Evolutionary conservation across 2,888 invertebrate species (phyloP).

Genomic region (Diloba caeruleocephala): DNA sequence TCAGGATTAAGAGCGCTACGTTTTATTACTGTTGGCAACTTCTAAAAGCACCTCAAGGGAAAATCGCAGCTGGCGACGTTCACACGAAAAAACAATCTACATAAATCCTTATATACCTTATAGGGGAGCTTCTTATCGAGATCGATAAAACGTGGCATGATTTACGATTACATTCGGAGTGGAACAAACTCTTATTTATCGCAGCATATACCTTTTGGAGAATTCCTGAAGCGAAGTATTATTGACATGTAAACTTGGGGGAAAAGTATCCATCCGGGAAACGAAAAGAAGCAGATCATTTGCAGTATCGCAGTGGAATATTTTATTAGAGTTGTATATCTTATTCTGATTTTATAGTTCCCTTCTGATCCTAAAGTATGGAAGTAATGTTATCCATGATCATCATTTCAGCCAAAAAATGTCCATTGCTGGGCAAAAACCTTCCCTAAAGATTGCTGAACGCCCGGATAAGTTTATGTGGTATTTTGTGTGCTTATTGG

Average conservation of each 20-base stretch:
- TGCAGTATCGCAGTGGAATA: conserved; percentile 29
- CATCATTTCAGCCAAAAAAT: no score
- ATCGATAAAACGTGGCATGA: conserved; percentile 59
- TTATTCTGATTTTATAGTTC: conserved; percentile 19
- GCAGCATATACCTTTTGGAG: conserved; percentile 38
- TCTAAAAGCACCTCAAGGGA: conserved; percentile 26
- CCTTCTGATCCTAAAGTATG: no score
- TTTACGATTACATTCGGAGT: conserved; percentile 57
- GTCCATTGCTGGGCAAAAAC: no score
- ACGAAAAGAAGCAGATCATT: conserved; percentile 17
- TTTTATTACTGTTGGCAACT: conserved; percentile 34
- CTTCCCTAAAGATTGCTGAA: no score
- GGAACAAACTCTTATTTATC: conserved; percentile 55
- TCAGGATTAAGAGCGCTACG: conserved; percentile 5
- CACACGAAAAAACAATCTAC: conserved; percentile 44
- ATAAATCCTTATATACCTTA: conserved; percentile 27
- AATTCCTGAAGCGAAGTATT: conserved; percentile 23
- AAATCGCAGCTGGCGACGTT: conserved; percentile 36
- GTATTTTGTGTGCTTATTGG: no score
- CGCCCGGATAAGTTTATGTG: no score
- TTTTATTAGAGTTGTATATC: conserved; percentile 36
- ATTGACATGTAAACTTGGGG: conserved; percentile 35
- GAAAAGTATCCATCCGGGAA: conserved; percentile 25
- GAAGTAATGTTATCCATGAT: no score
- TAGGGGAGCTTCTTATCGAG: conserved; percentile 28